phyloP scores from a whole-genome alignment of 37 sponge, comb jelly and placozoan species.

The Agelas oroides region DNA sequence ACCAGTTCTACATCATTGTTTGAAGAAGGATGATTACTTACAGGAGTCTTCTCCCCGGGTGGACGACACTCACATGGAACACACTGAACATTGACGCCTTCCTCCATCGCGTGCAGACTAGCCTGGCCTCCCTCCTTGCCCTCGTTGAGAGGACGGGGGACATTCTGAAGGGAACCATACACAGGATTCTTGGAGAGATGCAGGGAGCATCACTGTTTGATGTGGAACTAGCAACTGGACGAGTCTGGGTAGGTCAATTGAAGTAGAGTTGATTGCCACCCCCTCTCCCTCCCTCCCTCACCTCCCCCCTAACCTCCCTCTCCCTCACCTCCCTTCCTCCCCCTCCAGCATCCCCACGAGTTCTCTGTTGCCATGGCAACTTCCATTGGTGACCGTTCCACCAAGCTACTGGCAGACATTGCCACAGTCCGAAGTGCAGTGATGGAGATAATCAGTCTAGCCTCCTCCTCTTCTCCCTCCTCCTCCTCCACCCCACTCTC shows the following conservation, averaged over 20 bases:
- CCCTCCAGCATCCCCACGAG: slow-evolving; percentile 28
- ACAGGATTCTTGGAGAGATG: slow-evolving; percentile 35
- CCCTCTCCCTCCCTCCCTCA: neutral
- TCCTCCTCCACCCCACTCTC: neutral
- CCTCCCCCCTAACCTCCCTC: neutral
- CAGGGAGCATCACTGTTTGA: slow-evolving; percentile 50
- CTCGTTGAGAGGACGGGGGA: slow-evolving; percentile 12
- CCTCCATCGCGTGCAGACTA: slow-evolving; percentile 62
- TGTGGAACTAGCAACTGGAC: slow-evolving; percentile 27
- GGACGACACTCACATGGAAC: slow-evolving; percentile 91
- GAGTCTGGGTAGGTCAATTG: slow-evolving; percentile 63
- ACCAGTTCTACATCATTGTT: no score
- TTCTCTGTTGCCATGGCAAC: slow-evolving; percentile 28
- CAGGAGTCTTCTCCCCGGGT: slow-evolving; percentile 78
- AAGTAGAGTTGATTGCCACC: no score
- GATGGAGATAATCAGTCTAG: slow-evolving; percentile 28
- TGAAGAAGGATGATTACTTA: no score
- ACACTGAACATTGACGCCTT: slow-evolving; percentile 94
- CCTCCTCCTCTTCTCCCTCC: slow-evolving; percentile 8
- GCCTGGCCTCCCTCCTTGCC: slow-evolving; percentile 33
- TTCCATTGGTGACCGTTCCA: neutral
- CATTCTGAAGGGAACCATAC: slow-evolving; percentile 47
- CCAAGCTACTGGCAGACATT: slow-evolving; percentile 6
- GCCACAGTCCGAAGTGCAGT: slow-evolving; percentile 19
- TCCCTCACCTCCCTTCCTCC: neutral